Conservation (phyloP, 2,797 vertebrate species). For the Cebuella pygmaea region DNA sequence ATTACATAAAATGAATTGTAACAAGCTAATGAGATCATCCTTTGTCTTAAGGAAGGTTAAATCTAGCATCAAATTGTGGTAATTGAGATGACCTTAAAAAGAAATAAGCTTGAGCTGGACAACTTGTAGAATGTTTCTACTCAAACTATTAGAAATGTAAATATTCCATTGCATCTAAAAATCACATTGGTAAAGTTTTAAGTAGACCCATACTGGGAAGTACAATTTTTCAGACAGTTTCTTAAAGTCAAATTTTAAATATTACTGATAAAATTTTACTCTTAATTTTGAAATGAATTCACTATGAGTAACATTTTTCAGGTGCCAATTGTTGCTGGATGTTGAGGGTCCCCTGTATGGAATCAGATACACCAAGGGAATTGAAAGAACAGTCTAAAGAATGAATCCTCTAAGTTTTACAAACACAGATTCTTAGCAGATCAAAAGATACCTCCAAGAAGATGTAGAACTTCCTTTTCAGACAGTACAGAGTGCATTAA, state of each 20-base stretch:
- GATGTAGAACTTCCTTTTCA: neutral
- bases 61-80: neutral
- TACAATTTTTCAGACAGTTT: neutral
- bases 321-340: neutral
- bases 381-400: neutral
- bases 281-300: neutral
- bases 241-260: conserved; percentile 21
- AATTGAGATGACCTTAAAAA: neutral
- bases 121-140: neutral
- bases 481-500: neutral
- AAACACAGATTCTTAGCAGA: neutral
- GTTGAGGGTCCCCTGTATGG: neutral
- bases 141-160: neutral
- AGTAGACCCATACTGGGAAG: neutral
- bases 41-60: conserved; percentile 7
- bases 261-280: neutral
- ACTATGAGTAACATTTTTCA: neutral
- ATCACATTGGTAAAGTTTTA: neutral
- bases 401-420: neutral
- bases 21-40: neutral
- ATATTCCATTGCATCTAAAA: neutral
- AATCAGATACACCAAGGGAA: neutral
- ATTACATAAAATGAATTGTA: neutral
- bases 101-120: neutral
- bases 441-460: neutral